Conservation (phyloP, 2,113 vertebrate species). For the Microcebus lehilahytsara region DNA sequence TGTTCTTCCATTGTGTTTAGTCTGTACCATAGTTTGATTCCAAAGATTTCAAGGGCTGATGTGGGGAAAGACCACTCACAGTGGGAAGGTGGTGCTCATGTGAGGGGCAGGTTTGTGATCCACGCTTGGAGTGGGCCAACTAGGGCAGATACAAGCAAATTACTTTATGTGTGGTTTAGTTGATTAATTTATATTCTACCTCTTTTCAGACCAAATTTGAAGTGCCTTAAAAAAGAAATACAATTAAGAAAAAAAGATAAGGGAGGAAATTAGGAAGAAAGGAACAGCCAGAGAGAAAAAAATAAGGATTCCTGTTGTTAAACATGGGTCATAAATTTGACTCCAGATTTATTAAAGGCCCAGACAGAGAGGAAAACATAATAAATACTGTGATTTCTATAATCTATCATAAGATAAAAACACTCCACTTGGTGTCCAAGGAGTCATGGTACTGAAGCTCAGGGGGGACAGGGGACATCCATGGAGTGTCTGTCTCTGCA, state of each 20-base stretch:
- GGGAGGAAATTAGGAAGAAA: no score
- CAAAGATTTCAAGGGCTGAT: not conserved
- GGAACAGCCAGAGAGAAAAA: no score
- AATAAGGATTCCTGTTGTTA: not conserved
- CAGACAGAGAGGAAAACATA: not conserved
- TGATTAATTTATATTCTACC: no score
- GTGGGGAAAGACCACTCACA: not conserved
- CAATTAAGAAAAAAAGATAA: not conserved
- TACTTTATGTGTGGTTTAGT: no score
- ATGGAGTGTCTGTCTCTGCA: no score
- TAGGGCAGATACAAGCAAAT: no score
- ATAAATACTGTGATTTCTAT: not conserved
- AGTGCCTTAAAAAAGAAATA: not conserved
- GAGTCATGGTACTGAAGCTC: not conserved
- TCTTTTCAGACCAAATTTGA: no score
- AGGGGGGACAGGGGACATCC: not conserved
- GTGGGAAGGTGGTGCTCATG: fast-evolving
- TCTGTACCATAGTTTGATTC: not conserved
- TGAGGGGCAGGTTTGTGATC: no score
- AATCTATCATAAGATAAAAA: not conserved
- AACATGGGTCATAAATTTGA: not conserved
- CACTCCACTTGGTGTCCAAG: fast-evolving
- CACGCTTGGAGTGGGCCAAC: no score
- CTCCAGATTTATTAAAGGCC: not conserved
- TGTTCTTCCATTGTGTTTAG: not conserved